A percentile compares a stretch with the other conserved stretches of the same genome.
These are phyloP conservation scores for Pygocentrus nattereri DNA, from an alignment of 2,797 vertebrate species.

Conservation along the genomic window DNA sequence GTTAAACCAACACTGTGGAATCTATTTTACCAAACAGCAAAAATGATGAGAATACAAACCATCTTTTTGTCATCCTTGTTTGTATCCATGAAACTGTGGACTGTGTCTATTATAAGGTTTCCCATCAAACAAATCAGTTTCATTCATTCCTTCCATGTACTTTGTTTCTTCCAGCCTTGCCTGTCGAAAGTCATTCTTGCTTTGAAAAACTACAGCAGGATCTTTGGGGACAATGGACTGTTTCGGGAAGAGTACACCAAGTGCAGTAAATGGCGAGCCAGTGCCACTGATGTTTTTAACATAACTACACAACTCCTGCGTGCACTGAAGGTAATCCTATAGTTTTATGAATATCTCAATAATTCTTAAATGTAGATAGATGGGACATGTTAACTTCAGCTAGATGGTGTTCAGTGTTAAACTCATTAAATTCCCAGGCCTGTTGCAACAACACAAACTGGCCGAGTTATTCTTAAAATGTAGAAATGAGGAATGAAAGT, in stretches of 20 bases:
- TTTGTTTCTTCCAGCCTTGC: slow-evolving; percentile 67
- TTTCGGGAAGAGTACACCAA: slow-evolving; percentile 42
- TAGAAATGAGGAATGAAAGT: too few species aligned
- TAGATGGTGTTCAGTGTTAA: too few species aligned
- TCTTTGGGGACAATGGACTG: slow-evolving; percentile 51
- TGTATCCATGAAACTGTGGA: too few species aligned
- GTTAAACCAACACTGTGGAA: background rate
- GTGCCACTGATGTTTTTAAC: slow-evolving; percentile 6
- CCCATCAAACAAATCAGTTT: background rate
- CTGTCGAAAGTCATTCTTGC: slow-evolving; percentile 67
- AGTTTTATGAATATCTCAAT: too few species aligned
- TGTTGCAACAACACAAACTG: too few species aligned
- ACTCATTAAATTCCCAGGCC: too few species aligned
- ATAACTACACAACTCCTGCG: slow-evolving; percentile 30
- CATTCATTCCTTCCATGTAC: slow-evolving; percentile 8
- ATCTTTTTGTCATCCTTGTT: too few species aligned
- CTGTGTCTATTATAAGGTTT: background rate
- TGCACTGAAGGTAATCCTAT: slow-evolving; percentile 41
- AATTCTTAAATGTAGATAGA: too few species aligned
- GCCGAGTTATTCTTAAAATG: too few species aligned
- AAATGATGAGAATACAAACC: too few species aligned
- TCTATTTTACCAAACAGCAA: background rate
- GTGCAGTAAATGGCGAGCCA: slow-evolving; percentile 48
- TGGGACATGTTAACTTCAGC: too few species aligned
- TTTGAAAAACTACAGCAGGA: slow-evolving; percentile 64